Conservation (phyloP, 1,140 invertebrate species). For the Hestina assimilis region DNA sequence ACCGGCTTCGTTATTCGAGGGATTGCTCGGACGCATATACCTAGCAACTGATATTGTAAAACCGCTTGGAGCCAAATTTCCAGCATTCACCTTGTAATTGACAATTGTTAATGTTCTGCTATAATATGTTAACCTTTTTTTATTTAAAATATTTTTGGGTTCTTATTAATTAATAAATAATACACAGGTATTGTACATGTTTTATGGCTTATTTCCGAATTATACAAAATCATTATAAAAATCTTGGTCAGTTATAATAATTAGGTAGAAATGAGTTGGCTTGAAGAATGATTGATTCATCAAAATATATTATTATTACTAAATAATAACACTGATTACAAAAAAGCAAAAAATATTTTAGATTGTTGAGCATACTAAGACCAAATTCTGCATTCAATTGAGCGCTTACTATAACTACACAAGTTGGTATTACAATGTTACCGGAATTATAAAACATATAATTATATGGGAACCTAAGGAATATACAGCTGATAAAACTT, state of each 20-base stretch:
- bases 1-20: conserved; percentile 93
- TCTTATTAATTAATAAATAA: conserved; percentile 6
- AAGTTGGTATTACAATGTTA: too few species aligned
- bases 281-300: not conserved
- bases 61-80: conserved; percentile 83
- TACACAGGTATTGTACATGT: conserved; percentile 7
- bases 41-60: conserved; percentile 83
- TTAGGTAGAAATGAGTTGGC: too few species aligned
- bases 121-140: not conserved
- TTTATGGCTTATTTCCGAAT: conserved; percentile 13
- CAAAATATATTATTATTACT: not conserved
- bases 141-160: too few species aligned
- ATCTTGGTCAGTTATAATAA: conserved; percentile 19
- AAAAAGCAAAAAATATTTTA: too few species aligned
- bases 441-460: too few species aligned
- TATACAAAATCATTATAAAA: conserved; percentile 22
- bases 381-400: too few species aligned
- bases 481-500: too few species aligned
- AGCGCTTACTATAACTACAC: too few species aligned
- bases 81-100: conserved; percentile 66
- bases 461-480: too few species aligned
- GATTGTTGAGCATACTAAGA: too few species aligned
- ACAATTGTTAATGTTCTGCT: not conserved
- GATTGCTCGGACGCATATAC: conserved; percentile 85
- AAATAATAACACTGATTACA: not conserved